A percentile compares a stretch with the other conserved stretches of the same genome.
Evolutionary conservation across 2,888 invertebrate genomes (phyloP).

Genomic region (Drosophila mimica): DNA sequence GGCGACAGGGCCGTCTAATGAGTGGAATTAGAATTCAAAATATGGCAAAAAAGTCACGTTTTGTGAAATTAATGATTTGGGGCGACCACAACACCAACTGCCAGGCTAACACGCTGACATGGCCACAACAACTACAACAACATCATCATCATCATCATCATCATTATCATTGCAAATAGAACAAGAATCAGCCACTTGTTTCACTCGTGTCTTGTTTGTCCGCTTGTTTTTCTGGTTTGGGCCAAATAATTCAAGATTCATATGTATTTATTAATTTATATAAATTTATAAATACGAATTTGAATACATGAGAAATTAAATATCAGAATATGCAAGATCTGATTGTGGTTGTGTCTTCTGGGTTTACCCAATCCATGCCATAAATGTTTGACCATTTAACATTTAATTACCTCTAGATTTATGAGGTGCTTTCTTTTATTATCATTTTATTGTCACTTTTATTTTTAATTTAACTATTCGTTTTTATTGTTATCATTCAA

Average conservation of each 20-base stretch:
- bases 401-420: not conserved
- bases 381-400: not conserved
- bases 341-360: not conserved
- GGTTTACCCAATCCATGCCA: not conserved
- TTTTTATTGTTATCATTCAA: not conserved
- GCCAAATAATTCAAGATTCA: constrained; percentile 12
- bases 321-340: not conserved
- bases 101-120: constrained; percentile 39
- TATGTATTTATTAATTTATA: constrained; percentile 2
- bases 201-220: constrained; percentile 15
- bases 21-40: constrained; percentile 80
- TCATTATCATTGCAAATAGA: constrained; percentile 1
- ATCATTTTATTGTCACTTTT: not conserved
- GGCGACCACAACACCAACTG: constrained; percentile 56
- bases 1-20: constrained; percentile 66
- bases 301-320: not conserved
- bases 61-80: constrained; percentile 79
- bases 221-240: constrained; percentile 2
- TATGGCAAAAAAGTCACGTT: constrained; percentile 81
- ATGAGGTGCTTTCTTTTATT: not conserved
- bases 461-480: not conserved
- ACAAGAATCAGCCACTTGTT: constrained; percentile 36
- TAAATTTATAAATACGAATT: not conserved
- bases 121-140: constrained; percentile 32
- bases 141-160: constrained; percentile 14